phyloP scores from a whole-genome alignment of 2,797 vertebrate genomes.

The Hipposideros larvatus region DNA sequence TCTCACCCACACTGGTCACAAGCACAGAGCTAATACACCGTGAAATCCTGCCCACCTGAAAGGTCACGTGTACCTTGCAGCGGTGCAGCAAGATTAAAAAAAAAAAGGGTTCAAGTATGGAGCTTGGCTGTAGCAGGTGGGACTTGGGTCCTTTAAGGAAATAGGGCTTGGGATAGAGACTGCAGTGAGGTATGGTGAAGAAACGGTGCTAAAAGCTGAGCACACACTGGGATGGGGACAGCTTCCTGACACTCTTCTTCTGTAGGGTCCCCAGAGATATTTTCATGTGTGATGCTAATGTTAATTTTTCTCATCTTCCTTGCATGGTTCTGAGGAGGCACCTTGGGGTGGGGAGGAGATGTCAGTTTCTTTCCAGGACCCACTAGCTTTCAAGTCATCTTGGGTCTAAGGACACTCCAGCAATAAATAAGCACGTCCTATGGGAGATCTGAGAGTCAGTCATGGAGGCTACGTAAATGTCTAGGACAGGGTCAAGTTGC shows the following conservation, averaged over 20 bases:
- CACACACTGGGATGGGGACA: fast-evolving
- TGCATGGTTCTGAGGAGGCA: not conserved
- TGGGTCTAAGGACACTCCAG: not conserved
- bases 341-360: fast-evolving
- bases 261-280: no score
- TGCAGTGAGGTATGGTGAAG: fast-evolving
- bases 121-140: not conserved
- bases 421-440: not conserved
- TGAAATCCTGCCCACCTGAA: not conserved
- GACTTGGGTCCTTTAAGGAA: not conserved
- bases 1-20: not conserved
- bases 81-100: not conserved
- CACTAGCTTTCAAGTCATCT: not conserved
- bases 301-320: not conserved
- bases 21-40: not conserved
- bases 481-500: no score
- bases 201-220: not conserved
- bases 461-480: not conserved
- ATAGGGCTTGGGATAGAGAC: not conserved
- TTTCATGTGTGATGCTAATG: fast-evolving
- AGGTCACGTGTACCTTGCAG: not conserved
- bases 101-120: not conserved
- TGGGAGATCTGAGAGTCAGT: not conserved
- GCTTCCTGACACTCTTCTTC: not conserved
- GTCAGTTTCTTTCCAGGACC: not conserved